phyloP scores from a whole-genome alignment of 1,140 invertebrate species.

The Diabrotica undecimpunctata region DNA sequence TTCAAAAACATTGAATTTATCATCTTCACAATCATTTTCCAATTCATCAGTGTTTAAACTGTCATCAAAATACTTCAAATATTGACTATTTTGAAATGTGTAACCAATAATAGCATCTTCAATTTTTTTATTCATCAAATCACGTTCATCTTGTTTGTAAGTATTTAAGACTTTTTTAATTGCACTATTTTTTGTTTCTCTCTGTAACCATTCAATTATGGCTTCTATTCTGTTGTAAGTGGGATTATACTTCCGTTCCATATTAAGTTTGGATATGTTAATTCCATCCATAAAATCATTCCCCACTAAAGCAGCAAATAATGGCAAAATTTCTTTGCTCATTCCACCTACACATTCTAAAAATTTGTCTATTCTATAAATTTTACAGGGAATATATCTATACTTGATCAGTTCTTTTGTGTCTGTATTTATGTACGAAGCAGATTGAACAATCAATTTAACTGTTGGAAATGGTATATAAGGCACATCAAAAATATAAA shows the following conservation, averaged over 20 bases:
- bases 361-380: conserved; percentile 70
- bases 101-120: conserved; percentile 62
- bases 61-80: conserved; percentile 55
- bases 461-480: conserved; percentile 73
- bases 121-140: conserved; percentile 55
- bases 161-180: conserved; percentile 61
- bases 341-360: conserved; percentile 61
- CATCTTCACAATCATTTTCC: conserved; percentile 22
- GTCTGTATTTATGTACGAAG: conserved; percentile 16
- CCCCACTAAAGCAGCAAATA: conserved; percentile 77
- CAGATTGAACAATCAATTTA: conserved; percentile 37
- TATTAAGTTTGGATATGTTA: conserved; percentile 68
- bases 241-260: conserved; percentile 55
- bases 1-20: conserved; percentile 26
- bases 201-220: conserved; percentile 69
- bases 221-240: conserved; percentile 62
- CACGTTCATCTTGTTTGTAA: conserved; percentile 53
- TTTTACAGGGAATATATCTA: conserved; percentile 60
- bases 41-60: conserved; percentile 27
- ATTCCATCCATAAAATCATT: conserved; percentile 77
- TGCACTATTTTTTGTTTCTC: conserved; percentile 65
- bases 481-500: conserved; percentile 78
- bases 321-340: conserved; percentile 62
- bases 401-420: conserved; percentile 29
- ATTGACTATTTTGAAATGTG: conserved; percentile 53